phyloP scores from a whole-genome alignment of 2,888 invertebrate genomes.

The Euphydryas editha region DNA sequence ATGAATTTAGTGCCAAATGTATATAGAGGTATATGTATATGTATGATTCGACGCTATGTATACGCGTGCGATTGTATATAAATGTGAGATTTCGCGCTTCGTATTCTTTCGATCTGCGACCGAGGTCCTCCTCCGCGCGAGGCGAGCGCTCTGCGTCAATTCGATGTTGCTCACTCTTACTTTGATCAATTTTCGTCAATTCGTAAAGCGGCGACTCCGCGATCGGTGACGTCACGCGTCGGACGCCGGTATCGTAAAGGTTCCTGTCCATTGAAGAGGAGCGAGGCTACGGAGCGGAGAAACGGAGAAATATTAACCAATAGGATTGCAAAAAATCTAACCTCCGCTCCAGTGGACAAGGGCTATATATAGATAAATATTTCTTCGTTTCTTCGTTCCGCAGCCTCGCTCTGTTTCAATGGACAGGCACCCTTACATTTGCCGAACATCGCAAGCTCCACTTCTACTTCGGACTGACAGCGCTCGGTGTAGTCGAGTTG shows the following conservation, averaged over 20 bases:
- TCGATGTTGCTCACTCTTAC: conserved; percentile 62
- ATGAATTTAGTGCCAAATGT: conserved; percentile 80
- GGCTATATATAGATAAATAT: no score
- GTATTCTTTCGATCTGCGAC: conserved; percentile 26
- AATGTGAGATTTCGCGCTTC: conserved; percentile 42
- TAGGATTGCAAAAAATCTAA: no score
- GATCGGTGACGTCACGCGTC: conserved; percentile 13
- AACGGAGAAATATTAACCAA: no score
- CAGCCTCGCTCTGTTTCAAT: no score
- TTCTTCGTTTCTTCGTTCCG: no score
- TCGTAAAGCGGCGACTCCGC: conserved; percentile 41
- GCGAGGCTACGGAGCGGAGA: no score
- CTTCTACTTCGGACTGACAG: conserved; percentile 9
- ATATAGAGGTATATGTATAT: conserved; percentile 60
- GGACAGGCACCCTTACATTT: no score
- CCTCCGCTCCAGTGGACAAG: no score
- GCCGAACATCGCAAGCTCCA: conserved; percentile 3
- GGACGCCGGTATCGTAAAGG: background rate
- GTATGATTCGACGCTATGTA: conserved; percentile 51
- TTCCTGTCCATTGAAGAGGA: no score
- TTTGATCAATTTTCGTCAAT: conserved; percentile 69
- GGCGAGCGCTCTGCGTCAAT: conserved; percentile 53
- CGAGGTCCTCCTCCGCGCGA: conserved; percentile 9
- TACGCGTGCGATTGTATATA: conserved; percentile 52
- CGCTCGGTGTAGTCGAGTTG: conserved; percentile 43